Evolutionary conservation across 1,140 invertebrate genomes (phyloP), one percentile per base, ranked within the genome.

Genomic region (Euwallacea fornicatus): DNA sequence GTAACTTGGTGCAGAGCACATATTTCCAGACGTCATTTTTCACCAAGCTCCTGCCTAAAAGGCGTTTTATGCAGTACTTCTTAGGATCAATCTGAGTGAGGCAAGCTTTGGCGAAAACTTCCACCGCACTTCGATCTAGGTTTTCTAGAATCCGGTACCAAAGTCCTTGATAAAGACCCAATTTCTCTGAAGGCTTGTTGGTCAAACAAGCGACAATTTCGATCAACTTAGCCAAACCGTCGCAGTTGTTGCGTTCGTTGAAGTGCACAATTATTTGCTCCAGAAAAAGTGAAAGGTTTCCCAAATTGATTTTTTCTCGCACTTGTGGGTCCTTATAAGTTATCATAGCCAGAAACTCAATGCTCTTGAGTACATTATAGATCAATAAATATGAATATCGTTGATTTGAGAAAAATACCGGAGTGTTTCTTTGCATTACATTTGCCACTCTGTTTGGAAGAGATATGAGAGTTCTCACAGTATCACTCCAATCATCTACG

Each of bases 391-490:
- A 85, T 0, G 85, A 81, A 78, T 86, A 92, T 15, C 83, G 82
- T n/a, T 85, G 81, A 0, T 83, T 79, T 0, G 82, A 78, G 77
- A 90, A 92, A n/a, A 84, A 82, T 46, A 85, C 81, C 0, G 87
- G 85, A 2, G 86, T 80, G 53, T 87, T 81, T 0, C 78, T 80
- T 54, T 87, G 77, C 7, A 89, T 70, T 72, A 83, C 85, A 78
- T 93, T 93, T 6, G 89, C 88, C 0, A 93, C 81, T 71, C 87
- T 80, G 73, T 83, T 87, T 0, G 91, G 91, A 58, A 93, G 73
- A 2, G 88, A 88, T 0, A 88, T 79, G 47, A 93, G 66, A 41
- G 87, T 76, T 76, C 91, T 89, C 0, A 90, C 81, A 13, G 84
- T 84, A 42, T 81, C 82, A 46, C 85, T 81, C 86, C 87, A 90